Evolutionary conservation across 1,140 invertebrate species (phyloP).

Genomic region (Ostrea denselamellosa): DNA sequence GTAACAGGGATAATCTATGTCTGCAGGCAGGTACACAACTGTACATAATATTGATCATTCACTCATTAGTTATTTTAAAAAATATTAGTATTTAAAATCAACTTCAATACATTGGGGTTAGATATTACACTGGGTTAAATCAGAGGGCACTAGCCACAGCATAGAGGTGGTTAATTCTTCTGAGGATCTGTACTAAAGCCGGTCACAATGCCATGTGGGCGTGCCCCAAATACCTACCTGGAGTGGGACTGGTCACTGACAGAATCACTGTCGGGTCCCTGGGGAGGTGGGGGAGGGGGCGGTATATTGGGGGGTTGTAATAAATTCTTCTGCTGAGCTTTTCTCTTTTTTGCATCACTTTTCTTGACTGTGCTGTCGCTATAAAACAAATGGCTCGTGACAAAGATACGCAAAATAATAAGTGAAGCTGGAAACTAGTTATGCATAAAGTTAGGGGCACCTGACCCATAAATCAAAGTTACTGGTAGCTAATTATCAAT

Average conservation of each 20-base stretch:
- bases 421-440: neutral
- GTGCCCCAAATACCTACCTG: conserved; percentile 43
- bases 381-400: conserved; percentile 41
- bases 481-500: neutral
- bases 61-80: neutral
- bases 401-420: conserved; percentile 12
- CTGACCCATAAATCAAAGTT: neutral
- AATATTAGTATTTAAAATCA: neutral
- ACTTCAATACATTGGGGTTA: neutral
- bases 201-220: neutral
- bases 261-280: conserved; percentile 49
- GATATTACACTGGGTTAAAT: neutral
- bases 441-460: neutral
- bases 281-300: conserved; percentile 59
- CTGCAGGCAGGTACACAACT: neutral
- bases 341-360: conserved; percentile 70
- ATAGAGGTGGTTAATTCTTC: neutral
- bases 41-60: neutral
- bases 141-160: neutral
- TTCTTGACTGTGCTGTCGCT: conserved; percentile 76
- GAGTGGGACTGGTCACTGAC: conserved; percentile 50
- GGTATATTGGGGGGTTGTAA: conserved; percentile 51
- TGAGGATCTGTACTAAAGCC: neutral
- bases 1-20: neutral
- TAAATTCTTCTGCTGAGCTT: conserved; percentile 56